Conservation (phyloP, 1,140 invertebrate genomes). For the Carcinoscorpius rotundicauda region DNA sequence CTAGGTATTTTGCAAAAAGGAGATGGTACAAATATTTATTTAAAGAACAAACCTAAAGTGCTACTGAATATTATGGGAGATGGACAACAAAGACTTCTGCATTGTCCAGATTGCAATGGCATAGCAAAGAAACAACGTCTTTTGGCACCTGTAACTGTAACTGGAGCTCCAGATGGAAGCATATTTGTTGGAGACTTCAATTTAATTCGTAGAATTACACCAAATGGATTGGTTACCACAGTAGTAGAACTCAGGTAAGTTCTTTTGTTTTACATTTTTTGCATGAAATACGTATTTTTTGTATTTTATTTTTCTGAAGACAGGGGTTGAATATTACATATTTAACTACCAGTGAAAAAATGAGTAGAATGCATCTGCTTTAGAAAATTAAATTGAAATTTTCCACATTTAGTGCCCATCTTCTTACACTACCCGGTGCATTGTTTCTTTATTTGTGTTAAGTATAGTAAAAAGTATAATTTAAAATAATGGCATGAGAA, state of each 20-base stretch:
- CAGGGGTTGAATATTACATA: no score
- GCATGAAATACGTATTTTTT: background rate
- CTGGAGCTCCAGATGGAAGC: constrained; percentile 87
- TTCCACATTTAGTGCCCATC: no score
- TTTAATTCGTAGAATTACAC: constrained; percentile 79
- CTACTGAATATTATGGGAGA: constrained; percentile 88
- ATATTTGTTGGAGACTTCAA: constrained; percentile 97
- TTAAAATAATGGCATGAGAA: no score
- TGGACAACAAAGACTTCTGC: constrained; percentile 63
- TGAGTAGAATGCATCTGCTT: no score
- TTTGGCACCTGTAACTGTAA: constrained; percentile 79
- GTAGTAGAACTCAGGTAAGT: constrained; percentile 77
- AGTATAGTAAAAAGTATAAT: no score
- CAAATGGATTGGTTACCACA: constrained; percentile 80
- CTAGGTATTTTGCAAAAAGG: constrained; percentile 82
- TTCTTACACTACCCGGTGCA: no score
- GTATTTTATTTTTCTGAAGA: constrained; percentile 2
- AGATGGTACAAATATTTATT: constrained; percentile 81
- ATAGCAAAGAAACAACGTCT: constrained; percentile 70
- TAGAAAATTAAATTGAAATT: no score
- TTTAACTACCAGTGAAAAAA: no score
- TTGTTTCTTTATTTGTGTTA: no score
- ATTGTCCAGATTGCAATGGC: constrained; percentile 68
- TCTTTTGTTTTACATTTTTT: constrained; percentile 1
- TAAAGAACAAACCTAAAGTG: constrained; percentile 69